Base-by-base conservation (phyloP, 2,797 vertebrate species). In the Enteromius thamalakanensis region DNA sequence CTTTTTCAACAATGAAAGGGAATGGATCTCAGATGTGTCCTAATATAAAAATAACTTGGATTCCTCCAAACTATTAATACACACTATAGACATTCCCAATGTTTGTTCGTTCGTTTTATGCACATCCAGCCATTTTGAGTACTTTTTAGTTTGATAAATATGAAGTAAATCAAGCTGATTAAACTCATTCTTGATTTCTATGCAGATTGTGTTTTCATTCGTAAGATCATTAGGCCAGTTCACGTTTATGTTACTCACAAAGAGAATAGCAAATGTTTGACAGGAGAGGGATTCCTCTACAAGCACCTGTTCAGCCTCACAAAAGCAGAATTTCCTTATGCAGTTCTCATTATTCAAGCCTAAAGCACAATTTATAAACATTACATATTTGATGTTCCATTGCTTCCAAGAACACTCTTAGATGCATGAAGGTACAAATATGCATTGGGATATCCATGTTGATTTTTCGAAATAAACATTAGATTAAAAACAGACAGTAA, bases 211-310 rank as follows among this genome's bases (percentile, higher is more conserved):
- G 78, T 84, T 86, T 5, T 68, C 29, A 3, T 75, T 62, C 19
- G 26, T 71, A 65, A 62, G 78, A 84, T 80, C 74, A 69, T 45
- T 79, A 75, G 84, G 79, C 79, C 82, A 86, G 42, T 53, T 65
- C 64, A 19, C 47, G 70, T 76, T 82, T 70, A 37, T 67, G 79
- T 58, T 71, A 53, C 82, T 76, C 58, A 82, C 69, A 84, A 60
- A 84, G 69, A 84, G 82, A 81, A 78, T 87, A 32, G 14, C 29
- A 84, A 82, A 87, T 87, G 69, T 78, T 69, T 55, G 60, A 47
- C 26, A 37, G 26, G 23, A 42, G 76, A 68, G 64, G 75, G 62
- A 81, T 83, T 87, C 47, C 71, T 55, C 26, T 67, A 65, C 79
- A 81, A 51, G 29, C 58, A 75, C 45, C 70, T 65, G 42, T 37